Conservation (phyloP, 1,140 invertebrate species). For the Drosophila takahashii region DNA sequence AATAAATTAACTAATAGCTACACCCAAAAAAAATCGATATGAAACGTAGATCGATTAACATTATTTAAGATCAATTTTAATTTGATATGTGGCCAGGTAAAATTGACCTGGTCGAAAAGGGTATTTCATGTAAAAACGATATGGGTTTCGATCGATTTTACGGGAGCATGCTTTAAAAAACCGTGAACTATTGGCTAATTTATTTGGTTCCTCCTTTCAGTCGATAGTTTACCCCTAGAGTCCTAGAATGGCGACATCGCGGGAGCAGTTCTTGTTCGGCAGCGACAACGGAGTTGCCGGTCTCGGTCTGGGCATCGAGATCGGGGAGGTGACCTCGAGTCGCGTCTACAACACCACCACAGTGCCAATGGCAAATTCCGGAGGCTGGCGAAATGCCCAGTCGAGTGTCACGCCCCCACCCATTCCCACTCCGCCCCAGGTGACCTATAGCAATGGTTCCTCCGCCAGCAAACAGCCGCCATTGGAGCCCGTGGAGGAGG, state of each 20-base stretch:
- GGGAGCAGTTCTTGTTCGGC: slow-evolving; percentile 74
- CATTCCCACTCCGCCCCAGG: slow-evolving; percentile 16
- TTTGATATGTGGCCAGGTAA: too few relatives aligned
- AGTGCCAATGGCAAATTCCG: slow-evolving; percentile 60
- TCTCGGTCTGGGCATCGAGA: slow-evolving; percentile 70
- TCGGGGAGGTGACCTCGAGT: slow-evolving; percentile 45
- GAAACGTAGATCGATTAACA: too few relatives aligned
- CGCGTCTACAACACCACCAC: slow-evolving; percentile 77
- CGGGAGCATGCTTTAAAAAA: too few relatives aligned
- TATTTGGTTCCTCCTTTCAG: slow-evolving; percentile 10
- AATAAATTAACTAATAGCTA: too few relatives aligned
- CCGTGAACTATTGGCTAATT: too few relatives aligned
- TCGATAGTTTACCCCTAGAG: slow-evolving; percentile 32
- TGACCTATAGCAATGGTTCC: slow-evolving; percentile 24
- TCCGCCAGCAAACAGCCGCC: slow-evolving; percentile 30
- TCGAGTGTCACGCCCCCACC: slow-evolving; percentile 14
- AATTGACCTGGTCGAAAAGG: too few relatives aligned
- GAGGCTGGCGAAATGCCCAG: slow-evolving; percentile 52
- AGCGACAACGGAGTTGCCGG: slow-evolving; percentile 55
- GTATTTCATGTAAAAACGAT: too few relatives aligned
- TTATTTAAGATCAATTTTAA: too few relatives aligned
- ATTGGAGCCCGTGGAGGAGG: slow-evolving; percentile 59
- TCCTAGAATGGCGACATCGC: slow-evolving; percentile 63
- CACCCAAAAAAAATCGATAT: too few relatives aligned
- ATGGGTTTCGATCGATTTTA: too few relatives aligned